Percentiles rank a stretch among this genome's conserved stretches.
phyloP scores from a whole-genome alignment of 2,113 vertebrate genomes.

The Stictonetta naevosa region DNA sequence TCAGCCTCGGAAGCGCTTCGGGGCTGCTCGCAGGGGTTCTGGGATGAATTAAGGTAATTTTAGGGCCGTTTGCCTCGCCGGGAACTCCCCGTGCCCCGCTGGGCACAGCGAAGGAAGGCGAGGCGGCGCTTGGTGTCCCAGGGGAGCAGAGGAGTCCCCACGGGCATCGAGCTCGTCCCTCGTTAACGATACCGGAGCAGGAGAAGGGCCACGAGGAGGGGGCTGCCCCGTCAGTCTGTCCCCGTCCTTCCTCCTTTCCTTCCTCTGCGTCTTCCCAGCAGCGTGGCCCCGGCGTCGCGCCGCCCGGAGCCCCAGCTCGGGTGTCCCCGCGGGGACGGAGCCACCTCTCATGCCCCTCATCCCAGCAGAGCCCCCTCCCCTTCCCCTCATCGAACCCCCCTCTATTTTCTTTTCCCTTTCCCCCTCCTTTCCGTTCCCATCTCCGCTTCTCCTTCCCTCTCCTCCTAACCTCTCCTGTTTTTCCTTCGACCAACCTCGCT shows the following conservation, averaged over 20 bases:
- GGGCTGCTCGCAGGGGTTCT: not conserved
- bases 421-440: not conserved
- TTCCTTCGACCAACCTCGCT: constrained; percentile 62
- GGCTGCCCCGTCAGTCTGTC: accelerated
- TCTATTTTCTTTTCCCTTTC: not conserved
- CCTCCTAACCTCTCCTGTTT: constrained; percentile 71
- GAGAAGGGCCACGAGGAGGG: accelerated
- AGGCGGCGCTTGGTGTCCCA: accelerated
- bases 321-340: too few relatives aligned
- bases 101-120: not conserved
- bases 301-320: too few relatives aligned
- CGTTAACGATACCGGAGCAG: not conserved
- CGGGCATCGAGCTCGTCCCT: not conserved
- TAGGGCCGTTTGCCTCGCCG: not conserved
- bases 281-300: not conserved
- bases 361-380: not conserved
- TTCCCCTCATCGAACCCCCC: too few relatives aligned
- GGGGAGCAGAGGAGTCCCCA: not conserved
- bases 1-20: not conserved
- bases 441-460: constrained; percentile 56
- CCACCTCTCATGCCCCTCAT: too few relatives aligned
- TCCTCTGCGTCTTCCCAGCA: not conserved
- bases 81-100: not conserved
- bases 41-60: too few relatives aligned
- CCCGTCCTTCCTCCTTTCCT: not conserved